These are phyloP conservation scores for Tridacna gigas DNA, from an alignment of 2,888 invertebrate species.

Conservation along the genomic window DNA sequence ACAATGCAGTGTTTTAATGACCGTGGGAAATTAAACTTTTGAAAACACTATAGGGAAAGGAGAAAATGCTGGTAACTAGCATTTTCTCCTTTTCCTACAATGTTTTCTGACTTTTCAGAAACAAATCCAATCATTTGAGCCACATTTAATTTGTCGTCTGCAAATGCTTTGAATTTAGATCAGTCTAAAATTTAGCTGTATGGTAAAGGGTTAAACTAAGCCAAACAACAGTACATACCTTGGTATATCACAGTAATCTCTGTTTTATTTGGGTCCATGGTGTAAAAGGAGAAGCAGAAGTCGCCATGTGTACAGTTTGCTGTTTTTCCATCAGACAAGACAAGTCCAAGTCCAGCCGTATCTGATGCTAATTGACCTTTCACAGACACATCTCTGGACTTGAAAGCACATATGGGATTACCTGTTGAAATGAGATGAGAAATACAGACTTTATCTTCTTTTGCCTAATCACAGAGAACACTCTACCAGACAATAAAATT, in stretches of 20 bases:
- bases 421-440: neutral
- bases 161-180: too few relatives aligned
- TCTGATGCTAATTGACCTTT: conserved; percentile 28
- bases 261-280: conserved; percentile 88
- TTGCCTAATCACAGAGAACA: neutral
- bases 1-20: too few relatives aligned
- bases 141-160: too few relatives aligned
- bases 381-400: conserved; percentile 15
- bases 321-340: conserved; percentile 59
- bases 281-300: conserved; percentile 91
- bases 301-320: conserved; percentile 83
- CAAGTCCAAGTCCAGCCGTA: conserved; percentile 33
- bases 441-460: neutral
- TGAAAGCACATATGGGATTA: conserved; percentile 37
- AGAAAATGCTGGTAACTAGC: too few relatives aligned
- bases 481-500: neutral
- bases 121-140: too few relatives aligned
- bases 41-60: too few relatives aligned
- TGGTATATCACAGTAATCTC: conserved; percentile 88
- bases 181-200: too few relatives aligned
- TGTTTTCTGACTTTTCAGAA: too few relatives aligned
- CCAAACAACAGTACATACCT: conserved; percentile 86
- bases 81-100: too few relatives aligned
- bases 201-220: neutral
- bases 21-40: too few relatives aligned